These are phyloP conservation scores for Catagonus wagneri DNA, from an alignment of 2,113 vertebrate species.

Conservation along the genomic window DNA sequence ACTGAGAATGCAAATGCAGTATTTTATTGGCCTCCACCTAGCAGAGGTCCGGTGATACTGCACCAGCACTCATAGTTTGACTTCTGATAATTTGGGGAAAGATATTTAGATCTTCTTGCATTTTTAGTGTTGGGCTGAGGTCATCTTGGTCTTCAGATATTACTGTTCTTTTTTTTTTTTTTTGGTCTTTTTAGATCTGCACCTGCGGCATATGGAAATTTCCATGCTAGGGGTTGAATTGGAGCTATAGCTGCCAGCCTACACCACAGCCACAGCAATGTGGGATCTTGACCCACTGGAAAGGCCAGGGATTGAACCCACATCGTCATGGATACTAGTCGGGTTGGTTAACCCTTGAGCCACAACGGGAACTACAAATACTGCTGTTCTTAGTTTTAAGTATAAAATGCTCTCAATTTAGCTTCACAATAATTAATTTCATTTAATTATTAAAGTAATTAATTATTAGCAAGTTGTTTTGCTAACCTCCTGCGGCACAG, in stretches of 20 bases:
- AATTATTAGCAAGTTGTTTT: background rate
- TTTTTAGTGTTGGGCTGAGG: background rate
- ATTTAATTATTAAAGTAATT: too few relatives aligned
- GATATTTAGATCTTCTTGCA: background rate
- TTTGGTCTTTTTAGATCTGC: too few relatives aligned
- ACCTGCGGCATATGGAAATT: too few relatives aligned
- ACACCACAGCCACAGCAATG: too few relatives aligned
- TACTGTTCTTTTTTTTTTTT: background rate
- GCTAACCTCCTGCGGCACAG: background rate
- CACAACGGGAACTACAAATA: too few relatives aligned
- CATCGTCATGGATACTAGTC: too few relatives aligned
- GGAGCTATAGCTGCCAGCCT: too few relatives aligned
- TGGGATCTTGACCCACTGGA: too few relatives aligned
- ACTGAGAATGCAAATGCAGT: background rate
- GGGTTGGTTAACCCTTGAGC: too few relatives aligned
- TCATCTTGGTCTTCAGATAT: background rate
- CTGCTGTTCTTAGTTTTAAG: background rate
- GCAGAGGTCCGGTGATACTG: fast-evolving
- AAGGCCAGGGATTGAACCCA: too few relatives aligned
- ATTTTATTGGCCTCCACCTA: background rate
- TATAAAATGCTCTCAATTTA: background rate
- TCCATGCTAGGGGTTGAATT: too few relatives aligned
- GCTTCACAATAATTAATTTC: background rate
- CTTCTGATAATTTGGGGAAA: background rate
- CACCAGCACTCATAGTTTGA: background rate